phyloP scores from a whole-genome alignment of 2,113 vertebrate genomes.

The Syngnathoides biaculeatus region DNA sequence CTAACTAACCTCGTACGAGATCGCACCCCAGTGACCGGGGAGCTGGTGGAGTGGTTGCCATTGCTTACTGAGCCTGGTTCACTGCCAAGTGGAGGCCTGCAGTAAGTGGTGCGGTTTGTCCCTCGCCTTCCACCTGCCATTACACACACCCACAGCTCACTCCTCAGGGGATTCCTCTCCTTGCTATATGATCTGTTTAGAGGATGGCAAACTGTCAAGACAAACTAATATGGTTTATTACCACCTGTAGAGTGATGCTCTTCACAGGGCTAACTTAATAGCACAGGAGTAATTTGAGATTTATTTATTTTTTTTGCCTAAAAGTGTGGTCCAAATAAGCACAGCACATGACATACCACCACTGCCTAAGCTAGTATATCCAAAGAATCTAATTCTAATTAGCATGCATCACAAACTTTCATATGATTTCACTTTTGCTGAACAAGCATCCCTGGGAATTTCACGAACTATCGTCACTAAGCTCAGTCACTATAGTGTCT shows the following conservation, averaged over 20 bases:
- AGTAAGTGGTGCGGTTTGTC: constrained; percentile 88
- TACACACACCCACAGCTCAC: constrained; percentile 46
- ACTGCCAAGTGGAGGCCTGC: constrained; percentile 84
- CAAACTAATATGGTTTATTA: not conserved
- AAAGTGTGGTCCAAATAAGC: not conserved
- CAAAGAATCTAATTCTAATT: not conserved
- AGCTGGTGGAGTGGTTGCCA: constrained; percentile 80
- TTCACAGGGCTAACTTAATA: not conserved
- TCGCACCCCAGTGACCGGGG: constrained; percentile 87
- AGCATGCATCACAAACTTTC: not conserved
- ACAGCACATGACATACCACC: not conserved
- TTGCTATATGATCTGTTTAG: constrained; percentile 12
- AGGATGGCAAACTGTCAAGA: not conserved
- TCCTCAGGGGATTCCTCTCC: constrained; percentile 14
- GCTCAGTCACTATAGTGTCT: constrained; percentile 30
- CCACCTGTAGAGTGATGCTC: not conserved
- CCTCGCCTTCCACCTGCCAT: constrained; percentile 95
- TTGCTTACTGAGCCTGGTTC: constrained; percentile 83
- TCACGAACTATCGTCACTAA: constrained; percentile 50
- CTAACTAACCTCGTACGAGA: constrained; percentile 84
- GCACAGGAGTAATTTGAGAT: too few relatives aligned
- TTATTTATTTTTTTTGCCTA: not conserved
- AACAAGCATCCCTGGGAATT: constrained; percentile 9
- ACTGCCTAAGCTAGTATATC: not conserved
- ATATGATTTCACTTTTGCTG: constrained; percentile 9